Evolutionary conservation across 2,113 vertebrate genomes (phyloP).

Genomic region (Rattus norvegicus): GRCr8 NC_086035.1:16109001-16109500

Average conservation of each 20-base stretch:
- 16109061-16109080: accelerated
- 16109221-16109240: background rate
- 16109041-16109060: no score
- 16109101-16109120: accelerated
- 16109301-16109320: background rate
- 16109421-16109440: background rate
- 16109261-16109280: background rate
- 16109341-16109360: background rate
- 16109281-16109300: background rate
- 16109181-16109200: background rate
- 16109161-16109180: background rate
- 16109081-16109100: no score
- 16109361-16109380: background rate
- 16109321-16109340: background rate
- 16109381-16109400: background rate
- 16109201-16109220: background rate
- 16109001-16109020: no score
- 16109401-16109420: background rate
- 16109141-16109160: background rate
- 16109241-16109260: background rate
- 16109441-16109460: background rate
- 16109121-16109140: background rate
- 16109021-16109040: no score
- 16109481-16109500: background rate
- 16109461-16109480: background rate